A percentile compares a stretch with the other conserved stretches of the same genome.
Evolutionary conservation across 2,797 vertebrate species (phyloP).

Genomic region (Somateria mollissima): DNA sequence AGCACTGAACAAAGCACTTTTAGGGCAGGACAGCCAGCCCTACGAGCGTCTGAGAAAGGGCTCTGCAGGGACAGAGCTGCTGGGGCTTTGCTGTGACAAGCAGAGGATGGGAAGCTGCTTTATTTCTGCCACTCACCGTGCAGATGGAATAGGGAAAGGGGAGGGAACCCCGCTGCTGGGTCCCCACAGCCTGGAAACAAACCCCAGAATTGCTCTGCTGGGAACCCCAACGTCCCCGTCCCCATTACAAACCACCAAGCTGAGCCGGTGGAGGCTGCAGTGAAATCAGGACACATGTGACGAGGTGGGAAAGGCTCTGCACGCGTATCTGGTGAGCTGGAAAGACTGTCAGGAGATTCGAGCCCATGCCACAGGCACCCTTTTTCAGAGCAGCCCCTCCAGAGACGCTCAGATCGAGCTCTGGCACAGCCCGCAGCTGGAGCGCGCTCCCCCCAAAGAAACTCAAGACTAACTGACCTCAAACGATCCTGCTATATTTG

Average conservation of each 20-base stretch:
- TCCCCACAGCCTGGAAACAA: accelerated
- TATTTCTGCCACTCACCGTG: not conserved
- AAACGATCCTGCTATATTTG: conserved; percentile 50
- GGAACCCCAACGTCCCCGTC: accelerated
- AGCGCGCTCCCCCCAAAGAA: conserved; percentile 11
- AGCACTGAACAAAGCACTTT: not conserved
- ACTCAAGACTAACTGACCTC: conserved; percentile 48
- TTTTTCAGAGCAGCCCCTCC: conserved; percentile 2
- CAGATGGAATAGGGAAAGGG: not conserved
- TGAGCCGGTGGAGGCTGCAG: not conserved
- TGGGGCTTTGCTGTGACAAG: not conserved
- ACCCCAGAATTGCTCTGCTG: not conserved
- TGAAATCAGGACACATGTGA: not conserved
- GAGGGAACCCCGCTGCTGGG: not conserved
- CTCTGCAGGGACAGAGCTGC: accelerated
- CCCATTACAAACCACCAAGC: accelerated
- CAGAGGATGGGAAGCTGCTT: not conserved
- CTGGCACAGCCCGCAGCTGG: not conserved
- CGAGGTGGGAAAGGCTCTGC: not conserved
- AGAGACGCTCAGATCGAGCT: not conserved
- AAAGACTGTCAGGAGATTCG: not conserved
- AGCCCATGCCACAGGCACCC: not conserved
- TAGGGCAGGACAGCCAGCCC: not conserved
- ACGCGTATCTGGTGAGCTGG: not conserved
- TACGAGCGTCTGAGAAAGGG: not conserved